A percentile compares a stretch with the other conserved stretches of the same genome.
phyloP scores from a whole-genome alignment of 2,888 invertebrate species.

The Heteromurus nitidus region DNA sequence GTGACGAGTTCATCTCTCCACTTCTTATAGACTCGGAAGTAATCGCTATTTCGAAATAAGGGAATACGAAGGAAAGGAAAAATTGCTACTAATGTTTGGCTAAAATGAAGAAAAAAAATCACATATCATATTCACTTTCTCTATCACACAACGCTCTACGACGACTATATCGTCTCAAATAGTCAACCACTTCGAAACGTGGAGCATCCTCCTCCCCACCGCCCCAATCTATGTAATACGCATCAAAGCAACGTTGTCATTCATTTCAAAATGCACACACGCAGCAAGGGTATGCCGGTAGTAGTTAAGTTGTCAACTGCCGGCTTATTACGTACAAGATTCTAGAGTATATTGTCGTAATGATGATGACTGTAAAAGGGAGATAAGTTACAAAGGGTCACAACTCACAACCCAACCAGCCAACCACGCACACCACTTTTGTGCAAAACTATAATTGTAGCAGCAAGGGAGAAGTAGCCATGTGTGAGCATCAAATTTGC shows the following conservation, averaged over 20 bases:
- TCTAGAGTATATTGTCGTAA: neutral
- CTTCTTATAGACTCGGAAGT: constrained; percentile 72
- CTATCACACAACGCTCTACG: constrained; percentile 44
- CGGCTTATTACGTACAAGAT: constrained; percentile 30
- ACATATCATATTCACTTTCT: constrained; percentile 64
- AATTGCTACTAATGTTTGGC: constrained; percentile 40
- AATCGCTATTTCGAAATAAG: constrained; percentile 23
- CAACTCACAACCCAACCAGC: too few species aligned
- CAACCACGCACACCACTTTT: too few species aligned
- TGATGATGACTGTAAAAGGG: neutral
- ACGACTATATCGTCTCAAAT: too few species aligned
- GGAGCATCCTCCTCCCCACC: neutral
- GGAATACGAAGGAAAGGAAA: constrained; percentile 31
- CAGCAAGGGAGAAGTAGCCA: too few species aligned
- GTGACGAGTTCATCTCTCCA: neutral
- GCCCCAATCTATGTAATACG: constrained; percentile 3
- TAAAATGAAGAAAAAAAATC: constrained; percentile 60
- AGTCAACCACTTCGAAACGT: neutral
- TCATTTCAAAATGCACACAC: constrained; percentile 31
- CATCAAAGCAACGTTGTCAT: constrained; percentile 24
- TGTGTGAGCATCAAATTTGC: too few species aligned
- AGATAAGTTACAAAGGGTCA: constrained; percentile 5
- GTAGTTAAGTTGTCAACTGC: constrained; percentile 19
- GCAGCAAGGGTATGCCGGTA: constrained; percentile 41
- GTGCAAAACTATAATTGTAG: too few species aligned